Base-by-base conservation (phyloP, 2,888 invertebrate genomes). In the Pegoplata infirma region DNA sequence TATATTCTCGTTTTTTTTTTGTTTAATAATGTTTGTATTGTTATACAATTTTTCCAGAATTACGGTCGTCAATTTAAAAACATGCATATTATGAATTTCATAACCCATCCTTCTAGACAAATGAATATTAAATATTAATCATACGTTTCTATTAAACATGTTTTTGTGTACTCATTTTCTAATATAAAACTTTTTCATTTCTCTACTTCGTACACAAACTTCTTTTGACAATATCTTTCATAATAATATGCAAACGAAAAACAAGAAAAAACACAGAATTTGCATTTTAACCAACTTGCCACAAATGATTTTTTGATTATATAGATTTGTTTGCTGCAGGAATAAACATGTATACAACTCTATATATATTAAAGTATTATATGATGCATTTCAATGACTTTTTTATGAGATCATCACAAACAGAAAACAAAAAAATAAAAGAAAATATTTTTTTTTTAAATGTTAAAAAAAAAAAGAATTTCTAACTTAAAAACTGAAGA, bases 341-440 rank as follows among this genome's bases (percentile, higher is more conserved):
- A 21, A n/a, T 5, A 51, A 6, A 8, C 19, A 12, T 40, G 5
- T n/a, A 17, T 51, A 32, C 6, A 66, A 59, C 51, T 66, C 17
- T 56, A 14, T 23, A 44, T 17, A 14, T 55, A 23, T 32, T 21
- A 32, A 25, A 66, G 17, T 17, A n/a, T 44, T 49, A 8, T 67
- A 32, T 75, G 74, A 56, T 79, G 78, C 74, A 74, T 74, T 66
- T 64, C 74, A 66, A 78, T 78, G 69, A 78, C 59, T 79, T 71
- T 67, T 79, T 79, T 51, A 79, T 75, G 75, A 79, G 66, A 71
- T 71, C 67, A 56, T 66, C 66, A 79, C 4, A 44, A 63, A 16
- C 23, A 25, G 55, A 28, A 40, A 16, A 19, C n/a, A 23, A 40
- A 19, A n/a, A 51, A 59, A n/a, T 28, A 49, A 5, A 61, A 56